Conservation (phyloP, 2,113 vertebrate genomes). For the Argyrosomus japonicus region DNA sequence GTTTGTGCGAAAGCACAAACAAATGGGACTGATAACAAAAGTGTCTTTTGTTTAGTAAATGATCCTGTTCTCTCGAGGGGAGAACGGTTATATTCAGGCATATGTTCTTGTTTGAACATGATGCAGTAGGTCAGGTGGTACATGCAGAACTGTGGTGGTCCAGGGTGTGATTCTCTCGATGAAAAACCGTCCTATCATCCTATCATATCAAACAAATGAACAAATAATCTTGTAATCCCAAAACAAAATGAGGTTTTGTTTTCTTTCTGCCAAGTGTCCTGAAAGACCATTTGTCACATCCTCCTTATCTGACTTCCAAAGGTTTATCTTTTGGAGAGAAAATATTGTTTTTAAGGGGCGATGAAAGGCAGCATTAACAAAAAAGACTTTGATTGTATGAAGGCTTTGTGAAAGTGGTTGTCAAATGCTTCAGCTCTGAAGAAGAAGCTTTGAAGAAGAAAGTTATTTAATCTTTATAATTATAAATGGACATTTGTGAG, state of each 20-base stretch:
- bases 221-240: constrained; percentile 31
- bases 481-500: constrained; percentile 9
- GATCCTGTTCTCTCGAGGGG: not conserved
- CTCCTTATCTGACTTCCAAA: constrained; percentile 48
- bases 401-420: constrained; percentile 22
- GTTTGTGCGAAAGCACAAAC: not conserved
- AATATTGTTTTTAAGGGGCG: not conserved
- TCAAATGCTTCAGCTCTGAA: constrained; percentile 26
- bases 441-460: constrained; percentile 24
- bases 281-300: constrained; percentile 57
- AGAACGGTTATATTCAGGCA: not conserved
- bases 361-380: constrained; percentile 18
- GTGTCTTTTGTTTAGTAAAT: not conserved
- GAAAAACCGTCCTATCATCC: constrained; percentile 22
- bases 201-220: constrained; percentile 35
- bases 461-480: constrained; percentile 36
- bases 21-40: not conserved
- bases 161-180: not conserved
- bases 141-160: not conserved
- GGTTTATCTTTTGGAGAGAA: constrained; percentile 48
- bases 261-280: constrained; percentile 31
- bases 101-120: not conserved
- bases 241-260: constrained; percentile 52
- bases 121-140: not conserved
- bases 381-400: constrained; percentile 35